A percentile compares a stretch with the other conserved stretches of the same genome.
phyloP scores from a whole-genome alignment of 2,888 invertebrate genomes.

The Serrognathus titanus region DNA sequence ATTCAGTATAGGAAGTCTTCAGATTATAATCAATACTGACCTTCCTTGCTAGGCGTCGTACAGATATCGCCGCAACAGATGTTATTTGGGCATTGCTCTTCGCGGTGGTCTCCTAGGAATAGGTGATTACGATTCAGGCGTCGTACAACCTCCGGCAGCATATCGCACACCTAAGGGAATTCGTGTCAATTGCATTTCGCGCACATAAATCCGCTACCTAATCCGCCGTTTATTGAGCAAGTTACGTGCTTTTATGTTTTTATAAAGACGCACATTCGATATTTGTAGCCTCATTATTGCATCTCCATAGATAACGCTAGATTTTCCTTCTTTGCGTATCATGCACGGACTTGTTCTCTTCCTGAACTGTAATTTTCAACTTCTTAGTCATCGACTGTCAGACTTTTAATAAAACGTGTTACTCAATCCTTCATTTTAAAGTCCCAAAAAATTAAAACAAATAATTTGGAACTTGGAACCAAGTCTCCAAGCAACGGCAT shows the following conservation, averaged over 20 bases:
- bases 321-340: too few species aligned
- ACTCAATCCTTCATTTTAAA: too few species aligned
- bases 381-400: too few species aligned
- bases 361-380: too few species aligned
- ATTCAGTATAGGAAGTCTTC: too few species aligned
- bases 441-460: too few species aligned
- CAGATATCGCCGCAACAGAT: neutral
- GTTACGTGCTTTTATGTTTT: neutral
- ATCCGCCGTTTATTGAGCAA: conserved; percentile 9
- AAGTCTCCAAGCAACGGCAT: too few species aligned
- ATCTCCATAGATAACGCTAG: neutral
- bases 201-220: conserved; percentile 18
- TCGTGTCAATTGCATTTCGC: conserved; percentile 24
- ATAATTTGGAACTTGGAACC: too few species aligned
- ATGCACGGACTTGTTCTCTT: too few species aligned
- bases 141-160: conserved; percentile 17
- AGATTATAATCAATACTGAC: neutral
- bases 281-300: conserved; percentile 12
- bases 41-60: neutral
- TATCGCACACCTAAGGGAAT: conserved; percentile 28
- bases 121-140: conserved; percentile 17
- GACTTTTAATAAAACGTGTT: too few species aligned
- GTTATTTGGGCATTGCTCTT: conserved; percentile 14
- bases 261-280: neutral
- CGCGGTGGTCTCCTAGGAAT: conserved; percentile 13